These are phyloP conservation scores for Eurosta solidaginis DNA, from an alignment of 1,140 invertebrate species.

Conservation along the genomic window DNA sequence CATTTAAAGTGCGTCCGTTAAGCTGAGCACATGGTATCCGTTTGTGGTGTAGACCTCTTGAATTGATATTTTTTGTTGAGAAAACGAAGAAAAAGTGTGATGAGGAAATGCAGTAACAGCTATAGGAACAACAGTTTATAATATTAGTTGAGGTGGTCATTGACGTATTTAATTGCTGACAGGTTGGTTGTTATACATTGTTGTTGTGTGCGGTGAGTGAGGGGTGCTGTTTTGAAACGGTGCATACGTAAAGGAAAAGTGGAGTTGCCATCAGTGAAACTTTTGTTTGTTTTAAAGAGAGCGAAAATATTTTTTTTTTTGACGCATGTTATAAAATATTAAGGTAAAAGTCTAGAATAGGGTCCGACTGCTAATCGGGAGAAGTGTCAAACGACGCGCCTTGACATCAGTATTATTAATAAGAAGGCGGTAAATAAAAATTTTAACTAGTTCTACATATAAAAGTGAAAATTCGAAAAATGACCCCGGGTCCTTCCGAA, in stretches of 20 bases:
- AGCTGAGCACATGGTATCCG: not conserved
- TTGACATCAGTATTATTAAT: no score
- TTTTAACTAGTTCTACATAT: no score
- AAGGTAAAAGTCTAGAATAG: no score
- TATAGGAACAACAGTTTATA: not conserved
- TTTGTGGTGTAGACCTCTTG: not conserved
- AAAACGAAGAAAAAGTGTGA: not conserved
- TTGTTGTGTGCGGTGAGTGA: not conserved
- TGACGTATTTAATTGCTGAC: not conserved
- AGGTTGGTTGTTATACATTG: slow-evolving; percentile 9
- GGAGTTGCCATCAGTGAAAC: not conserved
- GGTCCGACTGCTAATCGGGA: no score
- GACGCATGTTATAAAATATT: no score
- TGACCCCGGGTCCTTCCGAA: no score
- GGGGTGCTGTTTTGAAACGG: not conserved
- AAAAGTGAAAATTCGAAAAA: no score
- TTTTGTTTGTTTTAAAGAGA: no score
- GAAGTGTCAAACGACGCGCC: no score
- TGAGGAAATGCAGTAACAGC: slow-evolving; percentile 12
- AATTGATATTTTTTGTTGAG: not conserved
- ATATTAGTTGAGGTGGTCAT: slow-evolving; percentile 12
- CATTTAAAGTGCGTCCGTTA: not conserved
- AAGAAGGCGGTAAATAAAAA: no score
- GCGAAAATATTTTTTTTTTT: no score
- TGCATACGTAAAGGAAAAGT: not conserved